Conservation (phyloP, 2,888 invertebrate species). For the Salticus scenicus region DNA sequence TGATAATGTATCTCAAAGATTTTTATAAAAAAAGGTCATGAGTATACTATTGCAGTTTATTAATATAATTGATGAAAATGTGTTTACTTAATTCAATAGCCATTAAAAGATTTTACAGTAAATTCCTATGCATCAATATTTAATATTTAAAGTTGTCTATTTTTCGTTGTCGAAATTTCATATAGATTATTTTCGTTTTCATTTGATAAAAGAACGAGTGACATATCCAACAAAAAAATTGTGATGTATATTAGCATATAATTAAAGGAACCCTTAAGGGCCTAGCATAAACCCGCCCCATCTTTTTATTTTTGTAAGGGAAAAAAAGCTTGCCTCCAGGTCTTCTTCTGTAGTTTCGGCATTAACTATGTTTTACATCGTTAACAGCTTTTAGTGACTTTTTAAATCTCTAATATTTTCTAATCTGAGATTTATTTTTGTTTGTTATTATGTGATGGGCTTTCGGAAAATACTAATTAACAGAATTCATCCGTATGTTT, state of each 20-base stretch:
- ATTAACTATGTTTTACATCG: slow-evolving; percentile 58
- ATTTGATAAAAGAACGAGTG: slow-evolving; percentile 43
- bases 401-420: slow-evolving; percentile 36
- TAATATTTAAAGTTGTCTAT: too few relatives aligned
- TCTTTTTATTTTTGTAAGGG: slow-evolving; percentile 20
- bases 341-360: slow-evolving; percentile 37
- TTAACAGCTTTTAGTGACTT: slow-evolving; percentile 27
- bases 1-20: too few relatives aligned
- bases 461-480: slow-evolving; percentile 63
- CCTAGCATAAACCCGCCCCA: slow-evolving; percentile 38
- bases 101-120: too few relatives aligned
- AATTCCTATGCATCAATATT: too few relatives aligned
- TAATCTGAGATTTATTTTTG: slow-evolving; percentile 52
- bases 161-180: too few relatives aligned
- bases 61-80: too few relatives aligned
- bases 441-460: slow-evolving; percentile 61
- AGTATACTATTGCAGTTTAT: too few relatives aligned
- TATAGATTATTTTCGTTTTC: too few relatives aligned
- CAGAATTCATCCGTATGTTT: slow-evolving; percentile 31
- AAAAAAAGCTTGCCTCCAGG: slow-evolving; percentile 35
- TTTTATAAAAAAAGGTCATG: too few relatives aligned
- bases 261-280: slow-evolving; percentile 67
- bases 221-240: slow-evolving; percentile 58
- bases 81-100: too few relatives aligned
- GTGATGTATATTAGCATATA: slow-evolving; percentile 65